Conservation (phyloP, 2,797 vertebrate genomes). For the Lacerta bilineata region DNA sequence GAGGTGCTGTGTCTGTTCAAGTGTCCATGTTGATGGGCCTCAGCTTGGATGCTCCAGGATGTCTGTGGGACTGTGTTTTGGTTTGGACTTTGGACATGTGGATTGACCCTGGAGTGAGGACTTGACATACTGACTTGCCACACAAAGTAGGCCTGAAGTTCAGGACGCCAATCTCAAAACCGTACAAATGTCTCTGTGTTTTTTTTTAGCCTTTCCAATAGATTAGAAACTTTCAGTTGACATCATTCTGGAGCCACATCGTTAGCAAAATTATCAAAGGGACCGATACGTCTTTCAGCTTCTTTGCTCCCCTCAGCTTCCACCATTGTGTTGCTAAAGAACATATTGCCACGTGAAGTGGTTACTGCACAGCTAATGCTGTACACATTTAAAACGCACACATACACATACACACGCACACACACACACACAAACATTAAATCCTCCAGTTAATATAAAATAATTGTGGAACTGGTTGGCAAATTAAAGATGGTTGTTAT, state of each 20-base stretch:
- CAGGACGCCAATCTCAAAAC: conserved; percentile 13
- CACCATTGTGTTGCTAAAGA: conserved; percentile 24
- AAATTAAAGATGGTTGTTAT: conserved; percentile 83
- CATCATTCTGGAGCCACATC: conserved; percentile 63
- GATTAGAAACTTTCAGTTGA: conserved; percentile 40
- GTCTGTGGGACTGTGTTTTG: too few species aligned
- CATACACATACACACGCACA: neutral
- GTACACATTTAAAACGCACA: conserved; percentile 37
- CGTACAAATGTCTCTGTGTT: conserved; percentile 39
- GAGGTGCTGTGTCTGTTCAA: too few species aligned
- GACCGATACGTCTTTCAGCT: conserved; percentile 8
- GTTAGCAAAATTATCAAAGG: conserved; percentile 58
- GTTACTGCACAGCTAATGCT: conserved; percentile 57
- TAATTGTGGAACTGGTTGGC: conserved; percentile 76
- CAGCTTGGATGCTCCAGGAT: too few species aligned
- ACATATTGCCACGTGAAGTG: conserved; percentile 47
- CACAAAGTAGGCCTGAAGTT: too few species aligned
- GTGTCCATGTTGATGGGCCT: too few species aligned
- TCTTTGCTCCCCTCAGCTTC: conserved; percentile 30
- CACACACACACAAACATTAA: conserved; percentile 38
- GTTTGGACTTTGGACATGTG: too few species aligned
- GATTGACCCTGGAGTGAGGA: too few species aligned
- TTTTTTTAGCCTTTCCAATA: conserved; percentile 27
- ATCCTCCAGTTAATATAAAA: conserved; percentile 69
- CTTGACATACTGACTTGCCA: too few species aligned